Percentiles rank a stretch among this genome's conserved stretches.
Evolutionary conservation across 2,113 vertebrate species (phyloP).

Genomic region (Corythaixoides concolor): DNA sequence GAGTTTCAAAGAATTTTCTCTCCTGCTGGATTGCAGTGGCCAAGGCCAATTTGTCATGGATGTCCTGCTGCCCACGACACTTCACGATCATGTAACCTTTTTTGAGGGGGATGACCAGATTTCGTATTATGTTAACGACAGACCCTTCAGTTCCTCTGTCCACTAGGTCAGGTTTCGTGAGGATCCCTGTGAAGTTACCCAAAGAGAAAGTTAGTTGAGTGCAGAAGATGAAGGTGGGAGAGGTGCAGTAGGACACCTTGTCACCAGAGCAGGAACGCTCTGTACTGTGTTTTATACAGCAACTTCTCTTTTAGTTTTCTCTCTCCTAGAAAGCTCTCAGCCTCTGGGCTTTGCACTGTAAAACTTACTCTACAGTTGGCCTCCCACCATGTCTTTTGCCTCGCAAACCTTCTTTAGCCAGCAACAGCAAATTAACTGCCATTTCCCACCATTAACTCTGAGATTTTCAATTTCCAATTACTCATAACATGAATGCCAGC

Average conservation of each 20-base stretch:
- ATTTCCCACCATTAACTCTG: neutral
- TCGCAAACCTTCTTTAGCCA: neutral
- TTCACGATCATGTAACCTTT: conserved; percentile 93
- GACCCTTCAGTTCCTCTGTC: conserved; percentile 83
- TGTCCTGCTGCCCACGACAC: conserved; percentile 85
- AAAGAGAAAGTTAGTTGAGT: neutral
- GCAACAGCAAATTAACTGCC: neutral
- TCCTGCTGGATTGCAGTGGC: conserved; percentile 78
- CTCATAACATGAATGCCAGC: neutral
- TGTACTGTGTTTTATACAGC: neutral
- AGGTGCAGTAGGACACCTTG: neutral
- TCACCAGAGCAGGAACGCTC: fast-evolving
- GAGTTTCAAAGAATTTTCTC: conserved; percentile 78
- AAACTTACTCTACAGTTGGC: neutral
- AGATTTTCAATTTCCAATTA: neutral
- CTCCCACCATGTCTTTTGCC: neutral
- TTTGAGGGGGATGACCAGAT: conserved; percentile 77
- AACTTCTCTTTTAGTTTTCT: neutral
- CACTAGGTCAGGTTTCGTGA: conserved; percentile 90
- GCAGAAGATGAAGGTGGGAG: neutral
- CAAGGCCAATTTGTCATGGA: conserved; percentile 72
- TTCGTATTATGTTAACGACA: conserved; percentile 76
- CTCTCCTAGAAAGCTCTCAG: neutral
- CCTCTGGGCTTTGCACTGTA: neutral
- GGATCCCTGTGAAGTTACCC: conserved; percentile 76